Evolutionary conservation across 2,888 invertebrate genomes (phyloP), one percentile per base, ranked within the genome.

Genomic region (Eumacrocentrus americanus): DNA sequence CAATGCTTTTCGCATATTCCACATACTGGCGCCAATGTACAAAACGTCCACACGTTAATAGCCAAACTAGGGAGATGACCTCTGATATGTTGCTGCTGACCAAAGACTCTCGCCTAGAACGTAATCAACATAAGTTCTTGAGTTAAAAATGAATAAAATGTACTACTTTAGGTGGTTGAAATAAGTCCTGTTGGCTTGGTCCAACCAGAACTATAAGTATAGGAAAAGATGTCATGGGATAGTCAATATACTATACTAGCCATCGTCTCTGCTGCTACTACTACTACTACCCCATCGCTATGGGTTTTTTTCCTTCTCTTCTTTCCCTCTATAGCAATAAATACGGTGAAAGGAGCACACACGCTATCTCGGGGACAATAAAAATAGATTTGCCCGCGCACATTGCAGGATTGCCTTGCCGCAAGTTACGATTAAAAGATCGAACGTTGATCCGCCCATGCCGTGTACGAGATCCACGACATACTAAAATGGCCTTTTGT

Each of bases 331-430:
- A 9, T 35, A 56, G 62, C 57, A 63, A 63, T 67, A 67, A 67
- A 63, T 57, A 61, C 63, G 54, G 50, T 40, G 47, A 55, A 58
- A 59, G 44, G 47, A 44, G 53, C 59, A 52, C 51, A 44, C 55
- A 46, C 55, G 60, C 60, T 60, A 60, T 54, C 61, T 60, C 64
- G 68, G 67, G 68, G 70, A 75, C 71, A 72, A 77, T 77, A 77
- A 76, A 74, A 77, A 74, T 74, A 74, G 74, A 74, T 72, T 72
- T 70, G 65, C 60, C 60, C 60, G 61, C 42, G 64, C 63, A 53
- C 53, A 63, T 62, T 66, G 65, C 61, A 60, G 68, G 68, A 67
- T 59, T 67, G 67, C 67, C 62, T 59, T 61, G 66, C 68, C 68
- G 70, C 68, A 64, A 69, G 70, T 68, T 67, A 70, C 69, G 71